Conservation (phyloP, 2,888 invertebrate species). For the Psylliodes chrysocephalus region DNA sequence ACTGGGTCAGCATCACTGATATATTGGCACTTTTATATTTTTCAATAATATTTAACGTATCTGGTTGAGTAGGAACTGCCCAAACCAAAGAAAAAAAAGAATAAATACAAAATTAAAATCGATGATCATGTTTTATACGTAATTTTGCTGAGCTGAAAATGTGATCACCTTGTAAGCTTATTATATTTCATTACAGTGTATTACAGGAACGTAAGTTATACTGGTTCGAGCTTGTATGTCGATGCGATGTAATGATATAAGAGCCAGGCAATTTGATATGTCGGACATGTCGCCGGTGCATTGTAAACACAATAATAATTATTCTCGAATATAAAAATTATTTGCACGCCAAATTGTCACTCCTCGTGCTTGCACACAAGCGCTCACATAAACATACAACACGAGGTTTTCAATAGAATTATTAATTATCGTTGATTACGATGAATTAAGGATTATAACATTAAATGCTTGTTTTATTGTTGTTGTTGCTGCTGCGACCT, state of each 20-base stretch:
- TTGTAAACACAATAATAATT: constrained; percentile 46
- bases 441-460: constrained; percentile 28
- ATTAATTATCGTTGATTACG: constrained; percentile 34
- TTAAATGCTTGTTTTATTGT: constrained; percentile 23
- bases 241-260: constrained; percentile 44
- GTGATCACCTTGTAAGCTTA: constrained; percentile 15
- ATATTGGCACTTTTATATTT: no score
- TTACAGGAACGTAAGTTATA: no score
- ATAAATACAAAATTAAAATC: no score
- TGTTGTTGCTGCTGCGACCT: background rate
- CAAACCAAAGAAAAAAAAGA: no score
- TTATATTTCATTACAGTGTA: constrained; percentile 38
- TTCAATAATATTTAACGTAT: no score
- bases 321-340: constrained; percentile 42
- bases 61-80: no score
- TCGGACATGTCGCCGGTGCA: constrained; percentile 40
- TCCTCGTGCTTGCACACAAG: constrained; percentile 21
- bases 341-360: constrained; percentile 42
- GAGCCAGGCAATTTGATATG: constrained; percentile 46
- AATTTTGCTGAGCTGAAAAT: no score
- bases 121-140: no score
- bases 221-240: constrained; percentile 41
- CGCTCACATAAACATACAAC: background rate
- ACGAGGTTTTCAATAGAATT: constrained; percentile 32
- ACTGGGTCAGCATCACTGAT: no score